Percentiles rank a stretch among this genome's conserved stretches.
phyloP scores from a whole-genome alignment of 1,140 invertebrate genomes.

The Nasonia giraulti region DNA sequence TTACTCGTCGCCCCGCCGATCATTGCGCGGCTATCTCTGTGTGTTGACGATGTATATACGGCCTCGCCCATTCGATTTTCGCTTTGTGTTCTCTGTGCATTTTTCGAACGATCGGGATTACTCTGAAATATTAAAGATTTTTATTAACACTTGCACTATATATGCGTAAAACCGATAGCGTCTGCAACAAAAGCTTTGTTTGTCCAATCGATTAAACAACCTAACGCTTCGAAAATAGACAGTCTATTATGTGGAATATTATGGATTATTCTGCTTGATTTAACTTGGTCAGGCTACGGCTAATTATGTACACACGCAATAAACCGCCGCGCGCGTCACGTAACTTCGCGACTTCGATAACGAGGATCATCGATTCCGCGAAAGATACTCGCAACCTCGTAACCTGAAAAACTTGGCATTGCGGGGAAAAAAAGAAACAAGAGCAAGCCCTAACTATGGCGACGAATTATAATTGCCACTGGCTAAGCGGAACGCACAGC shows the following conservation, averaged over 20 bases:
- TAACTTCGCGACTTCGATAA: background rate
- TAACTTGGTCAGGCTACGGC: background rate
- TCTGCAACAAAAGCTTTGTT: background rate
- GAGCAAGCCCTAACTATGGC: background rate
- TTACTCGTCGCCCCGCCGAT: conserved; percentile 1
- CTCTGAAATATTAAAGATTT: too few species aligned
- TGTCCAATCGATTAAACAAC: conserved; percentile 11
- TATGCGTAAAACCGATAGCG: background rate
- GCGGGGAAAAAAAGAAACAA: background rate
- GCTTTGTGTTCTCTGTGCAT: too few species aligned
- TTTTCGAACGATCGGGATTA: too few species aligned
- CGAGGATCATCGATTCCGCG: background rate
- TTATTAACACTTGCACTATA: background rate
- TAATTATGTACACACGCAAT: background rate
- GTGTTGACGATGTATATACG: too few species aligned
- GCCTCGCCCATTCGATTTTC: too few species aligned
- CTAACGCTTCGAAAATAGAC: background rate
- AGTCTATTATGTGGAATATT: background rate
- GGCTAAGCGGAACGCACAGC: background rate
- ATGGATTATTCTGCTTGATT: background rate
- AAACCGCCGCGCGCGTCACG: background rate
- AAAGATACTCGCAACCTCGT: background rate
- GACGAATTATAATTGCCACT: background rate
- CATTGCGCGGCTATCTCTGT: too few species aligned
- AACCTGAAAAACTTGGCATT: conserved; percentile 35